A percentile compares a stretch with the other conserved stretches of the same genome.
Conservation (phyloP, 64 coral and sea anemone species). For the Catalaphyllia jardinei region DNA sequence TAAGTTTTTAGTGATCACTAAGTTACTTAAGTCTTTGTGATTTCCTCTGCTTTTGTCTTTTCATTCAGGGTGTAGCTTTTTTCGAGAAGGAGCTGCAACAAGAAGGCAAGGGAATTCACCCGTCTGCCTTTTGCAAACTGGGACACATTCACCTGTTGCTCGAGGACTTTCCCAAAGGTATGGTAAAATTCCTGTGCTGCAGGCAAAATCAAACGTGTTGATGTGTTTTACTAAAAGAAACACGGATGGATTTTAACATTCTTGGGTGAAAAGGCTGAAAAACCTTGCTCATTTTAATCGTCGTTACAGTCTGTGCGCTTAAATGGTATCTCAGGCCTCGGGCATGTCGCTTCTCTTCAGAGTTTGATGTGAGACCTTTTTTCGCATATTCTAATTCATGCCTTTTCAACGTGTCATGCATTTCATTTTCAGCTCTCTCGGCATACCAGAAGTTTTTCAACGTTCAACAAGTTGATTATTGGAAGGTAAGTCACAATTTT, state of each 20-base stretch:
- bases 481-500: constrained; percentile 41
- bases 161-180: constrained; percentile 90
- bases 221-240: not conserved
- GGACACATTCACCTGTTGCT: constrained; percentile 92
- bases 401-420: not conserved
- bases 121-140: constrained; percentile 83
- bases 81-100: constrained; percentile 80
- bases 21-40: not conserved
- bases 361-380: not conserved
- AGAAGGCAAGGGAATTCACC: constrained; percentile 65
- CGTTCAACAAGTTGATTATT: constrained; percentile 63
- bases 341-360: too few species aligned
- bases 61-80: constrained; percentile 72
- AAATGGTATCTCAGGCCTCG: not conserved
- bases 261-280: not conserved
- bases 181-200: not conserved
- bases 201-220: not conserved
- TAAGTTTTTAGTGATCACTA: not conserved
- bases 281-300: not conserved
- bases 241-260: not conserved
- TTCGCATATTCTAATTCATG: not conserved
- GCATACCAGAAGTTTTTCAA: constrained; percentile 73
- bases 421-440: constrained; percentile 54
- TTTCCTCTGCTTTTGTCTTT: not conserved
- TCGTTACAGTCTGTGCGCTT: not conserved